Base-by-base conservation (phyloP, 2,888 invertebrate species). In the Ferdinandea cuprea region DNA sequence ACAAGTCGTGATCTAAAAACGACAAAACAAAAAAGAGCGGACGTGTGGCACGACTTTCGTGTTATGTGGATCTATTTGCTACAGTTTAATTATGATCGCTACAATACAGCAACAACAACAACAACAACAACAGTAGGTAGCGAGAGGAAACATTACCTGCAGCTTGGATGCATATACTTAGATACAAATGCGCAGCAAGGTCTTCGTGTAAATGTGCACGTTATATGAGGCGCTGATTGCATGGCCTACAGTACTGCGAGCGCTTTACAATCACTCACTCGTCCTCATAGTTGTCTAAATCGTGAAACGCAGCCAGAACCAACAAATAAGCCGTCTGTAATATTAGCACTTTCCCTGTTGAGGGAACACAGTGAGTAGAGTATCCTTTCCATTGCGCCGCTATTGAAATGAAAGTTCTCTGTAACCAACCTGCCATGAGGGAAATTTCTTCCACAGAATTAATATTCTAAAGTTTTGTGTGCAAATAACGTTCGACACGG, bases 11-110 rank as follows among this genome's bases (percentile, higher is more conserved):
- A 85, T 85, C 48, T 54, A 48, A 61, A 50, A 35, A 50, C 63
- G 30, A 69, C 61, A 54, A 76, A n/a, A n/a, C n/a, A n/a, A n/a
- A n/a, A n/a, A 85, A 77, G 80, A 77, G 85, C 79, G 80, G 85
- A 85, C 80, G 85, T 85, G 85, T 85, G 85, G 85, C 85, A 85
- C 85, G 85, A 85, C 50, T 85, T 85, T 85, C 80, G 85, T 85
- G 85, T 85, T 77, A 74, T 72, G 72, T 79, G 80, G 80, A 80
- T 85, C 77, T 85, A 85, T 80, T 85, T 85, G 84, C 85, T 85
- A 77, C 85, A 85, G 80, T 85, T 85, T 85, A 85, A 85, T 85
- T 85, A 83, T 83, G 77, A 78, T 78, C 72, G 77, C 35, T 72
- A 42, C 48, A 71, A 46, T 65, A 78, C 72, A 66, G 77, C 35